Percentiles rank a stretch among this genome's conserved stretches.
Conservation (phyloP, 2,888 invertebrate species). For the Mantis religiosa region DNA sequence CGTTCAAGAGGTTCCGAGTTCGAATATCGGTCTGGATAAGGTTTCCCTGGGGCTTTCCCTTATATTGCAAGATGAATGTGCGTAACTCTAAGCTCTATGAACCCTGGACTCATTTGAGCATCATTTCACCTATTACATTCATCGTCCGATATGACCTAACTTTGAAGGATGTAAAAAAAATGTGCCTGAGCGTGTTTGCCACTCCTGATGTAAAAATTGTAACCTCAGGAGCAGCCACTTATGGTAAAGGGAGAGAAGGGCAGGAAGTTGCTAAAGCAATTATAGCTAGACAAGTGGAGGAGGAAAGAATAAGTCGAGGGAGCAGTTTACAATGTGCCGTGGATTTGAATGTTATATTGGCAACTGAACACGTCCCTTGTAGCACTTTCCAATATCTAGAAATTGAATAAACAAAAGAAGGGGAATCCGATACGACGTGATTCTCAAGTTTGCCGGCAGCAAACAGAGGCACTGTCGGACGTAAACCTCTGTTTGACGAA, state of each 20-base stretch:
- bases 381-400: neutral
- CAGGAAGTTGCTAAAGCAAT: neutral
- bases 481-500: neutral
- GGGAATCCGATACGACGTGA: neutral
- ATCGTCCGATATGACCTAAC: no score
- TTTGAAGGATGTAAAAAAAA: no score
- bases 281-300: neutral
- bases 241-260: neutral
- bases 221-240: no score
- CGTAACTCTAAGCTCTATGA: no score
- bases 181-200: no score
- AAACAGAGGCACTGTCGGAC: neutral
- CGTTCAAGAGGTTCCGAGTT: no score
- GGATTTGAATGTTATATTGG: neutral
- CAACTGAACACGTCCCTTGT: neutral
- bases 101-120: no score
- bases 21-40: no score
- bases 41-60: no score
- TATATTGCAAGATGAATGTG: no score
- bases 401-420: neutral
- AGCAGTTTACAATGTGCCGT: neutral
- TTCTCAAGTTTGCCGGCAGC: neutral
- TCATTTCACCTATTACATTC: no score
- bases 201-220: no score
- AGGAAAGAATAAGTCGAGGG: neutral